phyloP scores from a whole-genome alignment of 1,140 invertebrate species.

The Streblospio benedicti region DNA sequence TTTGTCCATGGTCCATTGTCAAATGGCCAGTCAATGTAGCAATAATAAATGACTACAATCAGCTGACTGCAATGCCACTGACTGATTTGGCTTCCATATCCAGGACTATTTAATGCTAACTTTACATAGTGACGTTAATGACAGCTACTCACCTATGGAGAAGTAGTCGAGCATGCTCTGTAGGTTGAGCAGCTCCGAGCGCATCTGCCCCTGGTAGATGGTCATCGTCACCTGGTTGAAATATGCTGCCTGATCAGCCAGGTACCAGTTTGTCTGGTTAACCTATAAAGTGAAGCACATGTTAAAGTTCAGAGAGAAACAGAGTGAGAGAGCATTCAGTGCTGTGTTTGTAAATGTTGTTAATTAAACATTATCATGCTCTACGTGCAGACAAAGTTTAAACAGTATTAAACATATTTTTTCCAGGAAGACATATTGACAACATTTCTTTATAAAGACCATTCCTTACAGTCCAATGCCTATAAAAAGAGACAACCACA shows the following conservation, averaged over 20 bases:
- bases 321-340: not conserved
- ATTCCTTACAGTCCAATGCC: too few relatives aligned
- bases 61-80: not conserved
- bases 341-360: not conserved
- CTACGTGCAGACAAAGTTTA: too few relatives aligned
- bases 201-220: slow-evolving; percentile 12
- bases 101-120: too few relatives aligned
- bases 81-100: too few relatives aligned
- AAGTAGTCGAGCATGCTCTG: slow-evolving; percentile 11
- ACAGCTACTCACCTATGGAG: slow-evolving; percentile 8
- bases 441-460: too few relatives aligned
- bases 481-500: too few relatives aligned
- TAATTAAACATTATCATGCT: not conserved
- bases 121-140: not conserved
- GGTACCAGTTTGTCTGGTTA: slow-evolving; percentile 18
- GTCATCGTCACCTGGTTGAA: slow-evolving; percentile 12
- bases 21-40: too few relatives aligned
- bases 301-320: not conserved
- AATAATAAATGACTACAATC: too few relatives aligned
- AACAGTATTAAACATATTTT: too few relatives aligned
- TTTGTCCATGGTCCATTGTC: too few relatives aligned
- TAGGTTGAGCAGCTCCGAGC: slow-evolving; percentile 6
- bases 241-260: slow-evolving; percentile 13
- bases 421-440: too few relatives aligned
- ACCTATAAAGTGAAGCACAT: too few relatives aligned